Conservation (phyloP, 2,113 vertebrate species). For the Passer domesticus region DNA sequence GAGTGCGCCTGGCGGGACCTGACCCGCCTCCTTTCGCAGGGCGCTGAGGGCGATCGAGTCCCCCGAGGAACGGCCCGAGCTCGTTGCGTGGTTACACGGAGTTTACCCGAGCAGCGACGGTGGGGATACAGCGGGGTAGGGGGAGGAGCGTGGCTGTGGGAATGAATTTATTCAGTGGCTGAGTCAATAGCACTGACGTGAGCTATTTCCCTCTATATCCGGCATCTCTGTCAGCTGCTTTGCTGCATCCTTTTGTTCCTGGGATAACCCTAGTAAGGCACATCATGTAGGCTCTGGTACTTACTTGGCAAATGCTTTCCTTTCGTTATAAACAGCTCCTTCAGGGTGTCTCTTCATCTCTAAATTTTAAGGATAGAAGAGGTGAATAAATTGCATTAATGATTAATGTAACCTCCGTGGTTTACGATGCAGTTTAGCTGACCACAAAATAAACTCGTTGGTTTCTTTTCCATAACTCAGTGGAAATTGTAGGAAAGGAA, state of each 20-base stretch:
- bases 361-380: not conserved
- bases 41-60: not conserved
- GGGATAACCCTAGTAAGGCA: not conserved
- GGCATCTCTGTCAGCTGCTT: slow-evolving; percentile 47
- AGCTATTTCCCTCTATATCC: slow-evolving; percentile 54
- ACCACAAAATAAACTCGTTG: not conserved
- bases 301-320: not conserved
- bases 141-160: slow-evolving; percentile 53
- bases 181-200: slow-evolving; percentile 60
- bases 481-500: not conserved
- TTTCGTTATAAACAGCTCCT: not conserved
- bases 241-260: slow-evolving; percentile 58
- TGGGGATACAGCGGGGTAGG: slow-evolving; percentile 1
- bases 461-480: not conserved
- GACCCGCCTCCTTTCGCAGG: fast-evolving
- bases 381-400: not conserved
- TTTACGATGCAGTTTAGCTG: not conserved
- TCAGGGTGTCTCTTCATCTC: not conserved
- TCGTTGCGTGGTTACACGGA: not conserved
- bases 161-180: slow-evolving; percentile 56
- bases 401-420: not conserved
- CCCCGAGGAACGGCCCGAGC: not conserved
- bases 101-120: not conserved
- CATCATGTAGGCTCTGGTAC: not conserved
- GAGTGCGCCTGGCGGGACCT: not conserved